A percentile compares a stretch with the other conserved stretches of the same genome.
phyloP scores from a whole-genome alignment of 2,113 vertebrate species.

The Macrotis lagotis region DNA sequence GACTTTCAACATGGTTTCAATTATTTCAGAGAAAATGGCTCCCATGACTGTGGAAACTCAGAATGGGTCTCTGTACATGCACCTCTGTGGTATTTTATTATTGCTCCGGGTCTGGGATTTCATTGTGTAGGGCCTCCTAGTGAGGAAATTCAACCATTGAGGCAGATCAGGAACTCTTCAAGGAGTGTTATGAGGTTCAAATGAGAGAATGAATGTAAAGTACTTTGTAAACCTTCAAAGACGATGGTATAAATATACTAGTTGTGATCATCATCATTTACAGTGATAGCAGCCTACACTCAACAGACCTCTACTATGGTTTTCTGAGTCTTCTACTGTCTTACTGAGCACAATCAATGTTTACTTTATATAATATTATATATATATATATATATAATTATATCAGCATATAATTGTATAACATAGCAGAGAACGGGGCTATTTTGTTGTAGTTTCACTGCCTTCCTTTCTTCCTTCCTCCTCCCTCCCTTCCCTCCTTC shows the following conservation, averaged over 20 bases:
- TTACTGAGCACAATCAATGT: not conserved
- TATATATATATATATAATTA: no score
- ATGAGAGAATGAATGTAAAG: not conserved
- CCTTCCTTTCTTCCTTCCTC: no score
- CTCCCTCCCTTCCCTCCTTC: no score
- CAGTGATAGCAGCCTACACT: not conserved
- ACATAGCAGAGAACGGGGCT: not conserved
- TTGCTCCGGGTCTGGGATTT: not conserved
- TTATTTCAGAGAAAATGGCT: not conserved
- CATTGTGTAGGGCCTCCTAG: not conserved
- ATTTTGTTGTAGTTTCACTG: not conserved
- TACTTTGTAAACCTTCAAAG: not conserved
- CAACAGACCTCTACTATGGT: not conserved
- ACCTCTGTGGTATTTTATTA: not conserved
- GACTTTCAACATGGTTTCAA: not conserved
- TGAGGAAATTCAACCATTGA: not conserved
- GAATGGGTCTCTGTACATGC: not conserved
- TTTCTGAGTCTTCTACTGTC: not conserved
- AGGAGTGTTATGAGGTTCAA: not conserved
- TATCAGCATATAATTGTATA: no score
- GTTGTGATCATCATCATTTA: not conserved
- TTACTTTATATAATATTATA: not conserved
- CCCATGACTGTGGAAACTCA: not conserved
- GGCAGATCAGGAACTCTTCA: not conserved
- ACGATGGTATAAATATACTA: not conserved